These are phyloP conservation scores for Cossypha dichroa DNA, from an alignment of 2,797 vertebrate species.

Conservation along the genomic window DNA sequence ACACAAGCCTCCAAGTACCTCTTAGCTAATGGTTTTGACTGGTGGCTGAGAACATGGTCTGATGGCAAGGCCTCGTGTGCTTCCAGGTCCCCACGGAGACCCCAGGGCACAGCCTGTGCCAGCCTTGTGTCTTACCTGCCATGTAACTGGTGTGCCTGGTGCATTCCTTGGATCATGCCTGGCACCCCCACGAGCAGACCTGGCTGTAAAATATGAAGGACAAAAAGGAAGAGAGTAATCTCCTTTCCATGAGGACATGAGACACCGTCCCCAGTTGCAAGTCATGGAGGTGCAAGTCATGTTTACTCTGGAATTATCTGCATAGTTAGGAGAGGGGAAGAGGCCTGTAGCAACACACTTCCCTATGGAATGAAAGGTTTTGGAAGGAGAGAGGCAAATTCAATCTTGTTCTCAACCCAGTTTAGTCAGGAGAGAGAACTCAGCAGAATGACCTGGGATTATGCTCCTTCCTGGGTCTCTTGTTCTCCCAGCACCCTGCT, in stretches of 20 bases:
- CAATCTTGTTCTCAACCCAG: background rate
- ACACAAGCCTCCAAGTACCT: background rate
- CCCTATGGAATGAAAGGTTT: background rate
- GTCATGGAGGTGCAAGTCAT: background rate
- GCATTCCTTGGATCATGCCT: conserved; percentile 91
- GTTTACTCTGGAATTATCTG: background rate
- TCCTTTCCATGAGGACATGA: background rate
- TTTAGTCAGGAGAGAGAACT: background rate
- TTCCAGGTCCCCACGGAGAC: rapidly evolving
- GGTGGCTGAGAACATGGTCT: background rate
- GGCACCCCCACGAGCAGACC: conserved; percentile 93
- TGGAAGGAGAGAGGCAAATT: background rate
- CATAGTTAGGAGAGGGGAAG: background rate
- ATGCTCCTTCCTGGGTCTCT: background rate
- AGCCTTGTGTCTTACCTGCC: conserved; percentile 84
- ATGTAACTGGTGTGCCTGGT: conserved; percentile 91
- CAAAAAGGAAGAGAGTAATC: background rate
- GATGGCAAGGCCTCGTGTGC: background rate
- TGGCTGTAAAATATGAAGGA: conserved; percentile 77
- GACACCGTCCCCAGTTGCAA: background rate
- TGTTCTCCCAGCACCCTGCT: background rate
- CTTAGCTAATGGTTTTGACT: background rate
- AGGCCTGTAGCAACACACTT: background rate
- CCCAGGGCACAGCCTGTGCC: background rate
- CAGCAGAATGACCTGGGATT: background rate